Evolutionary conservation across 2,888 invertebrate genomes (phyloP).

Genomic region (Caprella mutica): DNA sequence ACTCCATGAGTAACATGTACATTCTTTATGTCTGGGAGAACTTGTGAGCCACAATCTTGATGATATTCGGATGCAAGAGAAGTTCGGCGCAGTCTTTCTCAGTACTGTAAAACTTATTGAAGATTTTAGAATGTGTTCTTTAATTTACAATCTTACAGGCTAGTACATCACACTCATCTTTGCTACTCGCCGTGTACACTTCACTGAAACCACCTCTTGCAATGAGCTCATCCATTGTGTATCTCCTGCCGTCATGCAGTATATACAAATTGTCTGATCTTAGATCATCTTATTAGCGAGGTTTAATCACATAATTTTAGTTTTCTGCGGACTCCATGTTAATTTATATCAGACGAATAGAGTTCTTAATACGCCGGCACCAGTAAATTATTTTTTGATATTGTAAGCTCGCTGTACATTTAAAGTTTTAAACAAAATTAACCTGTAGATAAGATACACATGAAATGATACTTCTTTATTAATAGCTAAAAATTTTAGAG

Average conservation of each 20-base stretch:
- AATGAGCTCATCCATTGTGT: slow-evolving; percentile 3
- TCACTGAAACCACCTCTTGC: slow-evolving; percentile 11
- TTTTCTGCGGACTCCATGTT: too few relatives aligned
- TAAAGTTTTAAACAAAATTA: too few relatives aligned
- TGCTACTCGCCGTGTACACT: slow-evolving; percentile 3
- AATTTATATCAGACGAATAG: too few relatives aligned
- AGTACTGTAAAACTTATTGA: slow-evolving; percentile 13
- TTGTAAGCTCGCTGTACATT: too few relatives aligned
- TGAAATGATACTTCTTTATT: too few relatives aligned
- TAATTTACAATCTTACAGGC: slow-evolving; percentile 13
- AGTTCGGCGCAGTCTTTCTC: slow-evolving; percentile 7
- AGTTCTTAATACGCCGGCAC: too few relatives aligned
- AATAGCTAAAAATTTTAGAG: too few relatives aligned
- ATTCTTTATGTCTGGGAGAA: not conserved
- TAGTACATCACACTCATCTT: not conserved
- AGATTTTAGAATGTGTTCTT: slow-evolving; percentile 2
- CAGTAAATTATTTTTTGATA: too few relatives aligned
- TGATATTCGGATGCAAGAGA: slow-evolving; percentile 8
- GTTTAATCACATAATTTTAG: too few relatives aligned
- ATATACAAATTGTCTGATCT: slow-evolving; percentile 7
- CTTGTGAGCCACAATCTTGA: slow-evolving; percentile 1
- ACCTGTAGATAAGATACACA: too few relatives aligned
- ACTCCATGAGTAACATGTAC: slow-evolving; percentile 12
- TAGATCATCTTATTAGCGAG: too few relatives aligned
- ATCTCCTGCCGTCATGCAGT: not conserved